phyloP scores from a whole-genome alignment of 2,113 vertebrate genomes.

The Tenebrosternarchus preto region DNA sequence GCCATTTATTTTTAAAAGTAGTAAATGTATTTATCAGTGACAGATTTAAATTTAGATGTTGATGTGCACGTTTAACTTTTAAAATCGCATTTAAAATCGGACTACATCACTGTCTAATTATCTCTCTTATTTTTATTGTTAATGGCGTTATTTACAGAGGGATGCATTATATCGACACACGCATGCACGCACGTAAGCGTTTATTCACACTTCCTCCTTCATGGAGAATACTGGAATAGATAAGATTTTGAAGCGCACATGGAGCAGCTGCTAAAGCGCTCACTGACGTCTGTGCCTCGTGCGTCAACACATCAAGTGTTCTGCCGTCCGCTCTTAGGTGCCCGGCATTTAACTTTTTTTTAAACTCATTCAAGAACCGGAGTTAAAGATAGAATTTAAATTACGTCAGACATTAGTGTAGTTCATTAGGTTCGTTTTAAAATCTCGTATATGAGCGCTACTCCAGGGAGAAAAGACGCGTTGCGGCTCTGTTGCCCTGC shows the following conservation, averaged over 20 bases:
- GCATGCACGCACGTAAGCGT: slow-evolving; percentile 57
- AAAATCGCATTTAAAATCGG: too few relatives aligned
- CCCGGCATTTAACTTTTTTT: slow-evolving; percentile 64
- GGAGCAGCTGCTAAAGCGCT: slow-evolving; percentile 82
- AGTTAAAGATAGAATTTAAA: slow-evolving; percentile 78
- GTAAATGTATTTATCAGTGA: too few relatives aligned
- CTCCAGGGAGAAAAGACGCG: not conserved
- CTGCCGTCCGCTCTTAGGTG: slow-evolving; percentile 75
- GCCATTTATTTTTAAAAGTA: too few relatives aligned
- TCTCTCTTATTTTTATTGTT: slow-evolving; percentile 15
- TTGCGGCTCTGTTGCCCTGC: slow-evolving; percentile 7
- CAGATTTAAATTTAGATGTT: too few relatives aligned
- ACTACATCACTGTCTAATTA: slow-evolving; percentile 65
- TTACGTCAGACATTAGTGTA: slow-evolving; percentile 76
- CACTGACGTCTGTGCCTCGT: slow-evolving; percentile 74
- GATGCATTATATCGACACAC: not conserved
- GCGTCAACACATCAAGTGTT: slow-evolving; percentile 68
- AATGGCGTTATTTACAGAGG: slow-evolving; percentile 64
- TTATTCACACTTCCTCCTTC: slow-evolving; percentile 81
- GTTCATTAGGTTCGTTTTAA: slow-evolving; percentile 61
- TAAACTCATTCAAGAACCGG: slow-evolving; percentile 69
- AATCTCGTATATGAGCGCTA: slow-evolving; percentile 76
- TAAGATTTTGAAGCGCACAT: slow-evolving; percentile 79
- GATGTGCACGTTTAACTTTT: too few relatives aligned
- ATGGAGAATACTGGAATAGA: slow-evolving; percentile 79